Evolutionary conservation across 1,140 invertebrate genomes (phyloP), one percentile per base, ranked within the genome.

Genomic region (Drosophila ercepeae): DNA sequence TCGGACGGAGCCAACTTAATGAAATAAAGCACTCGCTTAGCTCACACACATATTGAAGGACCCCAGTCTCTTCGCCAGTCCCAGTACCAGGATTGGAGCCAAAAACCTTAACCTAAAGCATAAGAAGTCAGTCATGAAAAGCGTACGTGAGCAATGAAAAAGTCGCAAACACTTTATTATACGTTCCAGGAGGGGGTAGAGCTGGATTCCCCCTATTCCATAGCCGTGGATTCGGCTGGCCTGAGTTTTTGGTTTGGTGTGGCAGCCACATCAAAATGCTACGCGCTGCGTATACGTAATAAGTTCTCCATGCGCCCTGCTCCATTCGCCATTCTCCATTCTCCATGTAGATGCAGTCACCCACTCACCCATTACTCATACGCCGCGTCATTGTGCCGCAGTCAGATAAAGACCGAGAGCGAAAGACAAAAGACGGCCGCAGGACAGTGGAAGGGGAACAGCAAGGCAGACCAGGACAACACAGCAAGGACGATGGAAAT

Each of bases 141-240:
- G 74, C 82, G 82, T 88, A 88, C 82, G 82, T 88, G 82, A 88
- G 82, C 82, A 88, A 88, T 88, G 82, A 88, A 88, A 88, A 88
- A 88, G 83, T 88, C 82, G 82, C 82, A 88, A 88, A 88, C 82
- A 88, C 82, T 88, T 88, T 88, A 88, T 88, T 88, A 88, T 88
- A 88, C 64, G 72, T 57, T 61, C 57, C 55, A 39, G 54, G 45
- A 41, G 54, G 0, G 6, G 23, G 25, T 13, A 16, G 19, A 13
- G 11, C 0, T 27, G 52, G 9, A 39, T 39, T 39, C n/a, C n/a
- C n/a, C n/a, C n/a, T n/a, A n/a, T n/a, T n/a, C n/a, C n/a, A n/a
- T n/a, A 4, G 13, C n/a, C 36, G 6, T 39, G n/a, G 36, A 8
- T 39, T 32, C 29, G 36, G 13, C n/a, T 16, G 11, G 9, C 13